phyloP scores from a whole-genome alignment of 1,140 invertebrate species.

The Brachionus manjavacas region DNA sequence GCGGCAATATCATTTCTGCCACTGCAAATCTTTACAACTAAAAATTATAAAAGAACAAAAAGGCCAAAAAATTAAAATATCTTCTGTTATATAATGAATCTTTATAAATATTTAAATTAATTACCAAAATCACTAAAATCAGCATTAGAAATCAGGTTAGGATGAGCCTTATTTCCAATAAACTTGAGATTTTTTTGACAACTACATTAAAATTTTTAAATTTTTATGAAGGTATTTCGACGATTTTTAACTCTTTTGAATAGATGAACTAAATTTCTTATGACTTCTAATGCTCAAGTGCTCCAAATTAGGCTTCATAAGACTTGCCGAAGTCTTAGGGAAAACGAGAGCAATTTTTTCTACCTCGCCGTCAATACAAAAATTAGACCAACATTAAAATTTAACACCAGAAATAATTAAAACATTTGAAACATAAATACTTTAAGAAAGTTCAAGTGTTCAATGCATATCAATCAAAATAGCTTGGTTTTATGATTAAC shows the following conservation, averaged over 20 bases:
- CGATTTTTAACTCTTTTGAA: neutral
- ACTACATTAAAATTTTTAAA: neutral
- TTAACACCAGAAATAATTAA: neutral
- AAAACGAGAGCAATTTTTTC: neutral
- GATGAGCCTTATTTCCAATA: neutral
- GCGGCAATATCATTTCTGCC: neutral
- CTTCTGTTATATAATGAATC: neutral
- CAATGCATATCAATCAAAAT: neutral
- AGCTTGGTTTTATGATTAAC: neutral
- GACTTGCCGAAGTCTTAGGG: neutral
- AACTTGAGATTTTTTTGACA: neutral
- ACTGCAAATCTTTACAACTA: neutral
- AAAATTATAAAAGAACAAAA: neutral
- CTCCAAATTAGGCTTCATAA: neutral
- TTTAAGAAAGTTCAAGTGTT: neutral
- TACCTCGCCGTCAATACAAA: neutral
- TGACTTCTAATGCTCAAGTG: neutral
- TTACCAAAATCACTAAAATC: neutral
- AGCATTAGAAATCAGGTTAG: too few species aligned
- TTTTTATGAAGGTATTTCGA: neutral
- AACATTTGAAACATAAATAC: neutral
- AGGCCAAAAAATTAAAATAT: neutral
- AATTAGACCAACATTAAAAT: neutral
- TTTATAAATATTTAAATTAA: neutral
- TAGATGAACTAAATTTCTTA: neutral